Evolutionary conservation across 2,888 invertebrate species (phyloP).

Genomic region (Epirrhoe tristata): DNA sequence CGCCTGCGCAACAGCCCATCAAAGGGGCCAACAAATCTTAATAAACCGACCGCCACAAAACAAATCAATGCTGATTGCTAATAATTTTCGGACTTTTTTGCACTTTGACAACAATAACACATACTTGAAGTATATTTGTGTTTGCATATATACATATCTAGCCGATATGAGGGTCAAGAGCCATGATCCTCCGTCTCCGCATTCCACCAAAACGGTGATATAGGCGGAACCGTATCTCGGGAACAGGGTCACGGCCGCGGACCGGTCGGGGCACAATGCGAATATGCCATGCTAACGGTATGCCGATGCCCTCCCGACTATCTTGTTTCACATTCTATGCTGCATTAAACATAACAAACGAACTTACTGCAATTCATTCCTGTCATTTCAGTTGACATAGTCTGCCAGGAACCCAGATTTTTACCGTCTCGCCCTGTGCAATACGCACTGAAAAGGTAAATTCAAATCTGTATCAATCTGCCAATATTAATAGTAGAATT

Average conservation of each 20-base stretch:
- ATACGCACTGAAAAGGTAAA: constrained; percentile 75
- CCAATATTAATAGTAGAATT: background rate
- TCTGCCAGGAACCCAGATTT: constrained; percentile 83
- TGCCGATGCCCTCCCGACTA: constrained; percentile 49
- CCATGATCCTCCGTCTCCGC: constrained; percentile 62
- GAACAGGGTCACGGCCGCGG: constrained; percentile 80
- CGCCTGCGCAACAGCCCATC: constrained; percentile 45
- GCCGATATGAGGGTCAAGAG: constrained; percentile 56
- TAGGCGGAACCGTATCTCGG: constrained; percentile 70
- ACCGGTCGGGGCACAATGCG: constrained; percentile 71
- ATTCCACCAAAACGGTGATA: constrained; percentile 67
- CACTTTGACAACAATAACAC: background rate
- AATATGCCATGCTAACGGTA: constrained; percentile 67
- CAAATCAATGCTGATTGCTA: constrained; percentile 22
- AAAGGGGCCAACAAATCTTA: constrained; percentile 37
- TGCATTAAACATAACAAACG: constrained; percentile 20
- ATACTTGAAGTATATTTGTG: background rate
- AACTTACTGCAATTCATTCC: constrained; percentile 87
- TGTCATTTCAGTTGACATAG: constrained; percentile 61
- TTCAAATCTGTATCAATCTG: background rate
- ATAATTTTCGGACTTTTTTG: constrained; percentile 26
- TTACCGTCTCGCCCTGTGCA: constrained; percentile 87
- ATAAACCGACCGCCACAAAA: constrained; percentile 25
- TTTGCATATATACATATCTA: constrained; percentile 22
- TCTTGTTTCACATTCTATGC: constrained; percentile 38